Evolutionary conservation across 92 coral and sea anemone species (phyloP).

Genomic region (Zoanthus sansibaricus): DNA sequence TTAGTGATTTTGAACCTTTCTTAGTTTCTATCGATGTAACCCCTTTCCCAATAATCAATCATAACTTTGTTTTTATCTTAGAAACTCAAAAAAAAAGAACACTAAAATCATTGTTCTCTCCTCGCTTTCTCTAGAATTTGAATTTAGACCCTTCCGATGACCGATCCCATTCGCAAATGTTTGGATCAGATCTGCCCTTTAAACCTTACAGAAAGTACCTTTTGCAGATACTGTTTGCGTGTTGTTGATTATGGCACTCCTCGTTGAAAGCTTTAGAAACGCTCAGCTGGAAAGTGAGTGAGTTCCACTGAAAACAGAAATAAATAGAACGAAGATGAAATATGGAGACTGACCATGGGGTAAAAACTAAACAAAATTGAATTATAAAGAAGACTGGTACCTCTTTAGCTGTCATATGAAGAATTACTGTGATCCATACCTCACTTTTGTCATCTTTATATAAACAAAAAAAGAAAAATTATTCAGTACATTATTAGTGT

Average conservation of each 20-base stretch:
- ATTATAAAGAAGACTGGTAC: neutral
- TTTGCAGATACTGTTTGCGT: neutral
- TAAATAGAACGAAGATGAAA: neutral
- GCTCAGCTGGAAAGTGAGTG: slow-evolving; percentile 10
- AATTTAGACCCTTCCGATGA: too few relatives aligned
- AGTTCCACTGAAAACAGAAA: slow-evolving; percentile 16
- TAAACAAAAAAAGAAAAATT: neutral
- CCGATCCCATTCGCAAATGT: too few relatives aligned
- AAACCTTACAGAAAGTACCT: neutral
- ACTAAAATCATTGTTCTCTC: too few relatives aligned
- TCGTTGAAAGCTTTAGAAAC: slow-evolving; percentile 29
- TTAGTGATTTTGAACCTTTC: too few relatives aligned
- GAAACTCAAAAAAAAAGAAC: too few relatives aligned
- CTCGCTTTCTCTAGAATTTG: too few relatives aligned
- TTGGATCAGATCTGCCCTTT: too few relatives aligned
- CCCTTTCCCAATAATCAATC: too few relatives aligned
- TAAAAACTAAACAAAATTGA: neutral
- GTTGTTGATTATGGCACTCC: neutral
- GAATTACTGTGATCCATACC: neutral
- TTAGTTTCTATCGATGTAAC: too few relatives aligned
- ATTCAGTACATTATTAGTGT: too few relatives aligned
- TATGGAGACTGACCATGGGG: neutral
- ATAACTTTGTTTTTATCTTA: too few relatives aligned
- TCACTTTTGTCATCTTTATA: neutral
- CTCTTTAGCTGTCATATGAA: slow-evolving; percentile 5